A percentile compares a stretch with the other conserved stretches of the same genome.
Evolutionary conservation across 92 coral and sea anemone genomes (phyloP).

Genomic region (Montipora capitata): DNA sequence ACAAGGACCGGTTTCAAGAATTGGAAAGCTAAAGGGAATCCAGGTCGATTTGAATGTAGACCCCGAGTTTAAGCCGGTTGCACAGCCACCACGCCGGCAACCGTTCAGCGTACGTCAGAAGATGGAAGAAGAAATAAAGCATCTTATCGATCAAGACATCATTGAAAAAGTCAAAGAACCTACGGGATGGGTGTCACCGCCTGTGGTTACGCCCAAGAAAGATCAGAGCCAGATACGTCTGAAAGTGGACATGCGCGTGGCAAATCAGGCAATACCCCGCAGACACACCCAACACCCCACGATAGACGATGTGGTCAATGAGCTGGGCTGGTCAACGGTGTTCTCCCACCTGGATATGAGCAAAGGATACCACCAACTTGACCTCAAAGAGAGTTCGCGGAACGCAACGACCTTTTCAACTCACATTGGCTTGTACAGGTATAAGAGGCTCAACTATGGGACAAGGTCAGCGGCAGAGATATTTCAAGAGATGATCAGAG

Average conservation of each 20-base stretch:
- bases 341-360: slow-evolving; percentile 27
- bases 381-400: background rate
- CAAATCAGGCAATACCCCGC: slow-evolving; percentile 60
- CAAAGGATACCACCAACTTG: slow-evolving; percentile 27
- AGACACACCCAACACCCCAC: slow-evolving; percentile 41
- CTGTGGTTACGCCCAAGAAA: slow-evolving; percentile 60
- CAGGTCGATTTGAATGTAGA: background rate
- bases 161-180: slow-evolving; percentile 38
- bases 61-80: background rate
- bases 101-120: slow-evolving; percentile 40
- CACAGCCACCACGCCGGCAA: background rate
- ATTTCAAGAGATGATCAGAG: no score
- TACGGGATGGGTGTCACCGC: slow-evolving; percentile 17
- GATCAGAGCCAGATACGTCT: slow-evolving; percentile 46
- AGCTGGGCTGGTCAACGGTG: background rate
- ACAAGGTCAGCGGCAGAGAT: slow-evolving; percentile 30
- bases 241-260: slow-evolving; percentile 57
- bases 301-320: slow-evolving; percentile 43
- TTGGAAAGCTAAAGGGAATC: slow-evolving; percentile 36
- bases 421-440: background rate
- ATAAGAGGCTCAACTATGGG: slow-evolving; percentile 53
- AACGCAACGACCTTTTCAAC: background rate
- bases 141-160: slow-evolving; percentile 38
- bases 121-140: slow-evolving; percentile 29
- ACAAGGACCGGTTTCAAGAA: slow-evolving; percentile 26